phyloP scores from a whole-genome alignment of 1,140 invertebrate genomes.

The Ctenoplectra terminalis region DNA sequence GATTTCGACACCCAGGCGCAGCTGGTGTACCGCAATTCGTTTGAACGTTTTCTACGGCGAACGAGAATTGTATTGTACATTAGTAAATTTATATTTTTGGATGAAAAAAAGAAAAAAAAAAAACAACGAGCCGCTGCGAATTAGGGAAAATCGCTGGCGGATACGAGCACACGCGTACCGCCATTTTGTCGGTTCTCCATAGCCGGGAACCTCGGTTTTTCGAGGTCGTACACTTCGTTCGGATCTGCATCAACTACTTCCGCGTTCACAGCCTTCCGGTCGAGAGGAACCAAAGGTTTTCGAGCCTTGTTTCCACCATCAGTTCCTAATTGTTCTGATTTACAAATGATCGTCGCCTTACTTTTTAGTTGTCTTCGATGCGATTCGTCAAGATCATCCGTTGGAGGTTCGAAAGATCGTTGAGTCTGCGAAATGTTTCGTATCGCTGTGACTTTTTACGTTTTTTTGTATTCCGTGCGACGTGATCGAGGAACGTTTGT shows the following conservation, averaged over 20 bases:
- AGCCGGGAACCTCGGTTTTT: slow-evolving; percentile 36
- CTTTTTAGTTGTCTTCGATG: neutral
- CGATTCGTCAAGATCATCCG: neutral
- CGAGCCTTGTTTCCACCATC: neutral
- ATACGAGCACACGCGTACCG: neutral
- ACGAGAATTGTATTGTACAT: slow-evolving; percentile 73
- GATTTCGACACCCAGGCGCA: neutral
- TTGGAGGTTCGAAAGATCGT: neutral
- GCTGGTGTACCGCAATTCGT: slow-evolving; percentile 37
- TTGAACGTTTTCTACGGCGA: slow-evolving; percentile 56
- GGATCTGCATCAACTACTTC: slow-evolving; percentile 55
- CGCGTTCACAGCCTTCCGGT: slow-evolving; percentile 16
- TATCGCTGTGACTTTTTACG: too few species aligned
- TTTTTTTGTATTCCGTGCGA: too few species aligned
- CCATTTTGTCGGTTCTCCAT: slow-evolving; percentile 10
- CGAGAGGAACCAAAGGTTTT: neutral
- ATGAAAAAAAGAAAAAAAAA: slow-evolving; percentile 66
- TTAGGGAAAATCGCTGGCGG: slow-evolving; percentile 20
- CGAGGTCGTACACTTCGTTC: slow-evolving; percentile 54
- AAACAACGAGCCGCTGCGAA: slow-evolving; percentile 39
- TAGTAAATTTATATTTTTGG: slow-evolving; percentile 82
- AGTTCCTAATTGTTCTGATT: neutral
- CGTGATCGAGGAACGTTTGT: too few species aligned
- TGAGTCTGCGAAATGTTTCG: too few species aligned
- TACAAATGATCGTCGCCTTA: too few species aligned